Conservation (phyloP, 2,888 invertebrate genomes). For the Thereva nobilitata region DNA sequence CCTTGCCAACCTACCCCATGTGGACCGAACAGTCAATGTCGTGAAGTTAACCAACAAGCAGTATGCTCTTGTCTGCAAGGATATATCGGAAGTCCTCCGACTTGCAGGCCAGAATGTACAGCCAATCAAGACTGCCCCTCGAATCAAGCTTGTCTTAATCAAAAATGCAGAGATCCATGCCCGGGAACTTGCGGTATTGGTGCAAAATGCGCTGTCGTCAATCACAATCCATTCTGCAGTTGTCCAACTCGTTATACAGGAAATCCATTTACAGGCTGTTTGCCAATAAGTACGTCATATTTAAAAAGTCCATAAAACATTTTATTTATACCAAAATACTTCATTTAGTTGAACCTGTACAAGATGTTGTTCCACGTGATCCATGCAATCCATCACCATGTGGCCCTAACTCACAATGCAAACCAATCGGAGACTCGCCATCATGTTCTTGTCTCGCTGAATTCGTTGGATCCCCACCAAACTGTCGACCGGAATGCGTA, state of each 20-base stretch:
- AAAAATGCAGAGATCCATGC: slow-evolving; percentile 76
- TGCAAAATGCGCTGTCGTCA: slow-evolving; percentile 71
- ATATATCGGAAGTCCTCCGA: slow-evolving; percentile 72
- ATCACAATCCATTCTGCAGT: slow-evolving; percentile 73
- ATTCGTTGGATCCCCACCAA: slow-evolving; percentile 67
- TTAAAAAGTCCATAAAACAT: neutral
- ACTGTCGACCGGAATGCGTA: slow-evolving; percentile 68
- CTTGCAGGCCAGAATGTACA: slow-evolving; percentile 73
- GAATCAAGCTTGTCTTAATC: slow-evolving; percentile 70
- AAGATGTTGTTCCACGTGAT: slow-evolving; percentile 52
- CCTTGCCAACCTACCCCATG: slow-evolving; percentile 75
- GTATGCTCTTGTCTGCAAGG: slow-evolving; percentile 68
- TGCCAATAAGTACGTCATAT: slow-evolving; percentile 58
- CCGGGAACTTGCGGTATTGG: slow-evolving; percentile 73
- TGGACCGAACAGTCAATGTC: slow-evolving; percentile 72
- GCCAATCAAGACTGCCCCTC: slow-evolving; percentile 72
- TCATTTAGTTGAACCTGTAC: slow-evolving; percentile 47
- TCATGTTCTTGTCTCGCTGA: slow-evolving; percentile 64
- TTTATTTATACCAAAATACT: neutral
- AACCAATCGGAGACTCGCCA: slow-evolving; percentile 55
- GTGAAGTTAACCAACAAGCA: slow-evolving; percentile 66
- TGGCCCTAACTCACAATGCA: slow-evolving; percentile 73
- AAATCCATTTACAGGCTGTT: slow-evolving; percentile 68
- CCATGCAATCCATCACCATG: slow-evolving; percentile 71
- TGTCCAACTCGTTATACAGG: slow-evolving; percentile 71